Percentiles rank a stretch among this genome's conserved stretches.
phyloP scores from a whole-genome alignment of 2,113 vertebrate species.

The Morone saxatilis region DNA sequence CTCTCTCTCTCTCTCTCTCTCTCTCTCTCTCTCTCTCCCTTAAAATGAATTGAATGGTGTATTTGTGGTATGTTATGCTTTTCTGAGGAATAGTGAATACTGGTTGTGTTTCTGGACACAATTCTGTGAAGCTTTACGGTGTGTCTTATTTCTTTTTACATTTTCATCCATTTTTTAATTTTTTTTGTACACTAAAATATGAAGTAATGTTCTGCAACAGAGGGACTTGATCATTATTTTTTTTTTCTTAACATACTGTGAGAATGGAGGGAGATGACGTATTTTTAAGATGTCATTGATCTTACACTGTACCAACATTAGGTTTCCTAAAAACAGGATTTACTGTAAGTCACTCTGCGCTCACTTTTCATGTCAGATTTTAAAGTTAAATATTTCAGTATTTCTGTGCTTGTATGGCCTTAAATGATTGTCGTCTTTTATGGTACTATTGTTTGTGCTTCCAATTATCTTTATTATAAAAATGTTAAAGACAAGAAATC shows the following conservation, averaged over 20 bases:
- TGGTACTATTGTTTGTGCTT: constrained; percentile 72
- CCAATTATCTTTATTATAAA: constrained; percentile 72
- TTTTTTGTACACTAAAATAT: constrained; percentile 49
- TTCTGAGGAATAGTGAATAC: constrained; percentile 57
- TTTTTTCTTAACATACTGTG: constrained; percentile 72
- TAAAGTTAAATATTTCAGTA: constrained; percentile 56
- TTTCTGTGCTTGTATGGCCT: constrained; percentile 43
- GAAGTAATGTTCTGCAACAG: constrained; percentile 19
- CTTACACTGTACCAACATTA: constrained; percentile 78
- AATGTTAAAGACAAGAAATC: constrained; percentile 48
- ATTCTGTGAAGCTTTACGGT: constrained; percentile 72
- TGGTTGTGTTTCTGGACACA: constrained; percentile 62
- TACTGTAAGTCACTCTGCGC: constrained; percentile 73
- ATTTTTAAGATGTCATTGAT: constrained; percentile 58
- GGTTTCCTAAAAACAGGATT: constrained; percentile 63
- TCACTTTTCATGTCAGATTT: constrained; percentile 55
- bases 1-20: too few relatives aligned
- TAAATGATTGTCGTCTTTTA: constrained; percentile 51
- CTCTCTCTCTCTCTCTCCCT: background rate
- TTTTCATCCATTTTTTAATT: constrained; percentile 40
- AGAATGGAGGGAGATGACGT: constrained; percentile 53
- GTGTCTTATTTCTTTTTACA: constrained; percentile 41
- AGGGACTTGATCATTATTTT: constrained; percentile 12
- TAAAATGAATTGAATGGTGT: constrained; percentile 56
- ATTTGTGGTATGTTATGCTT: constrained; percentile 45